Base-by-base conservation (phyloP, 2,888 invertebrate genomes). In the Andrena flavipes region DNA sequence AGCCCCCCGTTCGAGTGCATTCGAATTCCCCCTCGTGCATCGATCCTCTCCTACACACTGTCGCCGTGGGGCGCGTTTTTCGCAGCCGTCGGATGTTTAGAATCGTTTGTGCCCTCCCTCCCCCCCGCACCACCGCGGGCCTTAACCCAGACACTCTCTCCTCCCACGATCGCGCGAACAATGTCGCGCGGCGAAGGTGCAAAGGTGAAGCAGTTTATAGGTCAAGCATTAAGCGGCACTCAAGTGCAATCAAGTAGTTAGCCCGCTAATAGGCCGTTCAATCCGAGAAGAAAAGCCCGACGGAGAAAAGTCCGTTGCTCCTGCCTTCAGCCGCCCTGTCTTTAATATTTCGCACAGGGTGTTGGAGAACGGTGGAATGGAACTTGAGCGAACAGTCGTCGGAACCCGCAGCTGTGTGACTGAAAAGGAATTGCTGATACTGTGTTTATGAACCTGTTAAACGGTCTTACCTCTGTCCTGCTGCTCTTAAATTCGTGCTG, bases 181-280 rank as follows among this genome's bases (percentile, higher is more conserved):
- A 71, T 65, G 71, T 65, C 80, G 70, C 56, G 71, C 56, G 65
- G n/a, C 62, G 64, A 23, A 68, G 68, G 63, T 62, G 80, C 80
- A 80, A 80, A 80, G 72, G 67, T 68, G 68, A 49, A 63, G 80
- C 73, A 26, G 80, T 73, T 80, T 80, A 64, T 80, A 64, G 80
- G 81, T 80, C 80, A 69, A 80, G 80, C 81, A 51, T 68, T 51
- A 72, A 73, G 48, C 80, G 54, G 35, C 23, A 20, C 80, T 80
- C 80, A 33, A 80, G 67, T 49, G 67, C 73, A 63, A 80, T 80
- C 72, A 80, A 80, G 63, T 33, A 73, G 80, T 80, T 74, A 80
- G 69, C 33, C 20, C 4, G 42, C 74, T 80, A 81, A 81, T 81
- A 63, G 81, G 56, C 68, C 69, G 74, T 60, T 59, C 74, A 73